These are phyloP conservation scores for Malachius bipustulatus DNA, from an alignment of 2,888 invertebrate species.

Conservation along the genomic window DNA sequence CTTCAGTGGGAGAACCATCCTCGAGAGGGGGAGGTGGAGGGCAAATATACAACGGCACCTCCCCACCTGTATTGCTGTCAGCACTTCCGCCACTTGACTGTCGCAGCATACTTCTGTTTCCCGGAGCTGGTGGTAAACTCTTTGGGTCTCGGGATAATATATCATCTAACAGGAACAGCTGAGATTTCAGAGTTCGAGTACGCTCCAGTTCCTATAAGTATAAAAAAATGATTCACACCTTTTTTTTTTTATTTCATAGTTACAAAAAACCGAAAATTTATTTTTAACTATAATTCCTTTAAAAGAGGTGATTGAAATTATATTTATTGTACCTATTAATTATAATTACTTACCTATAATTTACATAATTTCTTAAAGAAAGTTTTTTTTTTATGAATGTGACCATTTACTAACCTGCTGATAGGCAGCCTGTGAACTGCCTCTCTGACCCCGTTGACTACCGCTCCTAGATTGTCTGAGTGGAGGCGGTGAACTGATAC, in stretches of 20 bases:
- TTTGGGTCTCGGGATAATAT: slow-evolving; percentile 31
- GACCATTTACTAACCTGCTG: too few species aligned
- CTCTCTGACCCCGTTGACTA: slow-evolving; percentile 26
- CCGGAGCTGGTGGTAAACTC: slow-evolving; percentile 21
- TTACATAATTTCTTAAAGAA: too few species aligned
- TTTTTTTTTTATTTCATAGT: too few species aligned
- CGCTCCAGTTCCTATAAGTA: slow-evolving; percentile 30
- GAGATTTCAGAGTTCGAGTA: slow-evolving; percentile 32
- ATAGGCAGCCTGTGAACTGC: too few species aligned
- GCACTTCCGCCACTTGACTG: too few species aligned
- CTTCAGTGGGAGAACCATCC: slow-evolving; percentile 41
- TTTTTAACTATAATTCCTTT: too few species aligned
- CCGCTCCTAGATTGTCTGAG: slow-evolving; percentile 25
- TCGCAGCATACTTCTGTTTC: slow-evolving; percentile 32
- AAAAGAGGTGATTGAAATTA: too few species aligned
- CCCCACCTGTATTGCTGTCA: slow-evolving; percentile 25
- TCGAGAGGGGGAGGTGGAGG: slow-evolving; percentile 43
- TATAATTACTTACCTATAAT: too few species aligned
- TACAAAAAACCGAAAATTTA: too few species aligned
- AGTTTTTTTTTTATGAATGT: too few species aligned
- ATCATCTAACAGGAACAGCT: slow-evolving; percentile 37
- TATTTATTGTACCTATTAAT: too few species aligned
- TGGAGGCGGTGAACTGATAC: slow-evolving; percentile 31
- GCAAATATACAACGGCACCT: slow-evolving; percentile 40
- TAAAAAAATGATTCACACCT: slow-evolving; percentile 11